phyloP scores from a whole-genome alignment of 2,888 invertebrate genomes.

The Hanleya hanleyi region DNA sequence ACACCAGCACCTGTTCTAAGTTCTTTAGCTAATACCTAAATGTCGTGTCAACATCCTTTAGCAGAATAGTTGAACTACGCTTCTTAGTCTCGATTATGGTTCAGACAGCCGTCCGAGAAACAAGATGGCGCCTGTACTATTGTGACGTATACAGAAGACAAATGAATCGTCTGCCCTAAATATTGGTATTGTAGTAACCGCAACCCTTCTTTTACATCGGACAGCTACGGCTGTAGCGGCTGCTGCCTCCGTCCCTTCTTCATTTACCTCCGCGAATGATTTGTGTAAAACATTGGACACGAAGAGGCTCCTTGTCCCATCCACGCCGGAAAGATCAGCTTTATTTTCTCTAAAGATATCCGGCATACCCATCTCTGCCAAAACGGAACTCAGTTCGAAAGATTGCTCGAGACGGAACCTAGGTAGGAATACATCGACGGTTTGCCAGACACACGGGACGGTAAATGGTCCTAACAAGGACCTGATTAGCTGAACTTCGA shows the following conservation, averaged over 20 bases:
- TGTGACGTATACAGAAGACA: no score
- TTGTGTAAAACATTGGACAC: constrained; percentile 67
- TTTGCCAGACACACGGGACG: no score
- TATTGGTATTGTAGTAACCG: no score
- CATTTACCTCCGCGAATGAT: constrained; percentile 43
- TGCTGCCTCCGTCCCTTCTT: constrained; percentile 66
- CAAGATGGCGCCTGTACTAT: no score
- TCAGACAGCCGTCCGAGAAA: no score
- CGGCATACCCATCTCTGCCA: constrained; percentile 56
- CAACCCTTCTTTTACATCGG: no score
- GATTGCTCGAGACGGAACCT: constrained; percentile 56
- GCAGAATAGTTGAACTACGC: no score
- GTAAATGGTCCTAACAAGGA: background rate
- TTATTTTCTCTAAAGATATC: constrained; percentile 49
- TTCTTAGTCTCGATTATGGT: no score
- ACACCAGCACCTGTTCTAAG: no score
- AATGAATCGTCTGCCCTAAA: no score
- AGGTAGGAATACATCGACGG: constrained; percentile 47
- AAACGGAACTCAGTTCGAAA: constrained; percentile 41
- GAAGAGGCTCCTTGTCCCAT: constrained; percentile 43
- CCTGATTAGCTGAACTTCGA: constrained; percentile 42
- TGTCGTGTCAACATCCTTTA: no score
- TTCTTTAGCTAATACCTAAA: no score
- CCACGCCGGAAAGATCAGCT: constrained; percentile 62
- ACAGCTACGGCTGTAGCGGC: constrained; percentile 24